phyloP scores from a whole-genome alignment of 2,888 invertebrate species.

The Caprella mutica region DNA sequence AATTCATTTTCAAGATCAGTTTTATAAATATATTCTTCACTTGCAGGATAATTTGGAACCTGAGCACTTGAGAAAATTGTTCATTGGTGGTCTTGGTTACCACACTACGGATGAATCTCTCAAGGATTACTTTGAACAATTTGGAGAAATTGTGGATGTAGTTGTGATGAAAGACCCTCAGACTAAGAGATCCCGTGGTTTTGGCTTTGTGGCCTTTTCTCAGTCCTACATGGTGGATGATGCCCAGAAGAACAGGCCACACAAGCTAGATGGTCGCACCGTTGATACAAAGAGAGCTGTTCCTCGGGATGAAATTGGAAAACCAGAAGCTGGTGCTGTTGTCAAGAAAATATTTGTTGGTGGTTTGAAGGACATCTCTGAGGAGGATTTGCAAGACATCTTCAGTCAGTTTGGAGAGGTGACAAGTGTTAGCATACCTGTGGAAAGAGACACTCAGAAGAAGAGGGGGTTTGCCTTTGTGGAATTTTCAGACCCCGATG shows the following conservation, averaged over 20 bases:
- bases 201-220: conserved; percentile 95
- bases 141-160: conserved; percentile 92
- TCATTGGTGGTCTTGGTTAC: conserved; percentile 91
- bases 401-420: conserved; percentile 60
- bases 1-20: no score
- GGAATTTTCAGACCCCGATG: conserved; percentile 93
- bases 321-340: conserved; percentile 79
- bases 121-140: conserved; percentile 87
- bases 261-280: conserved; percentile 77
- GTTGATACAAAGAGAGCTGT: conserved; percentile 97
- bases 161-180: conserved; percentile 95
- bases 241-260: conserved; percentile 69
- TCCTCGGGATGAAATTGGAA: conserved; percentile 52
- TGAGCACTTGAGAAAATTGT: conserved; percentile 56
- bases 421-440: conserved; percentile 65
- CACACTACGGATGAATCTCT: conserved; percentile 86
- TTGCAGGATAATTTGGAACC: conserved; percentile 36
- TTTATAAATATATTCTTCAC: no score
- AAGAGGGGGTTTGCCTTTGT: conserved; percentile 93
- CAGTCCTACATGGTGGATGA: conserved; percentile 89
- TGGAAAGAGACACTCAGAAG: conserved; percentile 84
- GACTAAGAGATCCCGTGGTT: conserved; percentile 86
- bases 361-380: conserved; percentile 81
- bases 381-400: conserved; percentile 50
- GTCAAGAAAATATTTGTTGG: conserved; percentile 92